phyloP scores from a whole-genome alignment of 2,888 invertebrate genomes.

The Morpho achilles region DNA sequence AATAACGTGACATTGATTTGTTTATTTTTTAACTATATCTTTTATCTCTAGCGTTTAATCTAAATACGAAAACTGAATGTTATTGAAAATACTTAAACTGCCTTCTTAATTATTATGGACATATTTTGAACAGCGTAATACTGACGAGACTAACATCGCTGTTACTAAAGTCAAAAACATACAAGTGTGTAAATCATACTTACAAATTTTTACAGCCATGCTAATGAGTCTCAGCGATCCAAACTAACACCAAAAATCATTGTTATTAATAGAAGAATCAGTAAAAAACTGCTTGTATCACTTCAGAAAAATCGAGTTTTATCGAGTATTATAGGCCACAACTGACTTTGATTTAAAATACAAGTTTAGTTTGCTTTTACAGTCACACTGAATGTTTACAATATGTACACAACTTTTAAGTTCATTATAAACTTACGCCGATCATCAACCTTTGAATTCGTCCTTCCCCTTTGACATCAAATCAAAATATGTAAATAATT shows the following conservation, averaged over 20 bases:
- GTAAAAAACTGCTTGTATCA: constrained; percentile 4
- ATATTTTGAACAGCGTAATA: too few species aligned
- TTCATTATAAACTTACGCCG: constrained; percentile 18
- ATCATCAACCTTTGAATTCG: constrained; percentile 19
- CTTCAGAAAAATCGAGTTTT: not conserved
- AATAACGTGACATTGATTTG: not conserved
- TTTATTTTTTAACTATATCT: too few species aligned
- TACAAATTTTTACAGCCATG: constrained; percentile 25
- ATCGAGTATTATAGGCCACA: too few species aligned
- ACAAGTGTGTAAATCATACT: constrained; percentile 11
- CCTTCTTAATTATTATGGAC: too few species aligned
- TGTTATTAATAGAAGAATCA: not conserved
- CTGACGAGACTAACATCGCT: too few species aligned
- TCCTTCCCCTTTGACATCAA: constrained; percentile 16
- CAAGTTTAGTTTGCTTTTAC: not conserved
- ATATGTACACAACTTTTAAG: not conserved
- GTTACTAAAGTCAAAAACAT: too few species aligned
- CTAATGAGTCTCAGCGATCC: constrained; percentile 5
- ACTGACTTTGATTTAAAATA: not conserved
- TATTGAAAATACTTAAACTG: not conserved
- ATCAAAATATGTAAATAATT: constrained; percentile 19
- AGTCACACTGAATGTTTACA: too few species aligned
- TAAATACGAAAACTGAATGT: not conserved
- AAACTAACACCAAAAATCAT: constrained; percentile 5
- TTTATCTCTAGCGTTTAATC: not conserved